A percentile compares a stretch with the other conserved stretches of the same genome.
Evolutionary conservation across 2,113 vertebrate species (phyloP).

Genomic region (Clupea harengus): DNA sequence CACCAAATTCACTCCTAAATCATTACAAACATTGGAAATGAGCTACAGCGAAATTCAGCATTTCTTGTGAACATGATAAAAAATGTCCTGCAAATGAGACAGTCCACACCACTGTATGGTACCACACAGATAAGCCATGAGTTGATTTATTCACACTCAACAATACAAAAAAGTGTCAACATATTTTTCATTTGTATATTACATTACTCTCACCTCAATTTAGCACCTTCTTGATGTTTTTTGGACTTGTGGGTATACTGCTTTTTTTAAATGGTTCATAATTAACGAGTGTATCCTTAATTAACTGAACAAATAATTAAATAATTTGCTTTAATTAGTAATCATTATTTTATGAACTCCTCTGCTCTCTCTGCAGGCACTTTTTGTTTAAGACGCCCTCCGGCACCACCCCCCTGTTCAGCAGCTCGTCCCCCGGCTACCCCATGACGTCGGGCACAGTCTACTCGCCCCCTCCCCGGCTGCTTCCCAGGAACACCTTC

Average conservation of each 20-base stretch:
- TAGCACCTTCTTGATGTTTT: neutral
- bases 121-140: neutral
- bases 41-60: neutral
- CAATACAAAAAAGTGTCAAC: neutral
- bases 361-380: slow-evolving; percentile 66
- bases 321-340: neutral
- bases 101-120: neutral
- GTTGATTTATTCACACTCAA: neutral
- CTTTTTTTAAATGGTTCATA: neutral
- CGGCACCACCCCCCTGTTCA: slow-evolving; percentile 87
- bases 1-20: neutral
- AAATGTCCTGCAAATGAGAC: neutral
- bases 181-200: neutral
- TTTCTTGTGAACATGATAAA: neutral
- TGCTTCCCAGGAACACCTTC: slow-evolving; percentile 86
- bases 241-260: neutral
- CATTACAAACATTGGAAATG: too few relatives aligned
- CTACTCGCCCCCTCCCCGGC: slow-evolving; percentile 85
- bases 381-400: slow-evolving; percentile 91
- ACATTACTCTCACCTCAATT: neutral
- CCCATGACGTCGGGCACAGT: slow-evolving; percentile 86
- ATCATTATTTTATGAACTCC: neutral
- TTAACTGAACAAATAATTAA: neutral
- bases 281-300: neutral
- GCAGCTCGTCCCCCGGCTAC: slow-evolving; percentile 86